These are phyloP conservation scores for Chrysocyon brachyurus DNA, from an alignment of 2,797 vertebrate genomes.

Conservation along the genomic window DNA sequence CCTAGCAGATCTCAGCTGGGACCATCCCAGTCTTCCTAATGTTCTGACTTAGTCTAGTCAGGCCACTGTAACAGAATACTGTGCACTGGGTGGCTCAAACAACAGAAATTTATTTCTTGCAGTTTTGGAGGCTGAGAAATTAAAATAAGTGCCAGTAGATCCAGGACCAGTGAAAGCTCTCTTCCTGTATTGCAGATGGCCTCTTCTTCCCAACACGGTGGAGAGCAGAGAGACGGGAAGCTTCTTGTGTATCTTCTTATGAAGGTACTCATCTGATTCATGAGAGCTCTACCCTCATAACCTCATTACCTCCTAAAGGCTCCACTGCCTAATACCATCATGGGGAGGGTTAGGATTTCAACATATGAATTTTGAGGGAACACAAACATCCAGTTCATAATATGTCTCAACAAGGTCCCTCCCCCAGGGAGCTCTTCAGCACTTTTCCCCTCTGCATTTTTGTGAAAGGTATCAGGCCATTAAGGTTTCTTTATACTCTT, in stretches of 20 bases:
- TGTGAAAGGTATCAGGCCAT: background rate
- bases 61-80: background rate
- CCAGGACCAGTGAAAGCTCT: background rate
- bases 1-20: background rate
- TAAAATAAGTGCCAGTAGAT: background rate
- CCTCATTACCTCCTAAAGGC: background rate
- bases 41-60: background rate
- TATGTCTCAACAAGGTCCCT: background rate
- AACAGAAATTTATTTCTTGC: background rate
- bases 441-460: background rate
- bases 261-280: background rate
- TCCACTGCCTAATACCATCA: background rate
- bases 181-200: background rate
- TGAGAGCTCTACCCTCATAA: background rate
- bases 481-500: background rate
- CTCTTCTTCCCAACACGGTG: too few species aligned
- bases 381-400: background rate
- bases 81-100: background rate
- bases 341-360: background rate
- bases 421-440: background rate
- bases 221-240: background rate
- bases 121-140: background rate
- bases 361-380: background rate
- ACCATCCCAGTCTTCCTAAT: background rate
- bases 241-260: background rate